Evolutionary conservation across 2,888 invertebrate genomes (phyloP), one percentile per base, ranked within the genome.

Genomic region (Theretra japonica): DNA sequence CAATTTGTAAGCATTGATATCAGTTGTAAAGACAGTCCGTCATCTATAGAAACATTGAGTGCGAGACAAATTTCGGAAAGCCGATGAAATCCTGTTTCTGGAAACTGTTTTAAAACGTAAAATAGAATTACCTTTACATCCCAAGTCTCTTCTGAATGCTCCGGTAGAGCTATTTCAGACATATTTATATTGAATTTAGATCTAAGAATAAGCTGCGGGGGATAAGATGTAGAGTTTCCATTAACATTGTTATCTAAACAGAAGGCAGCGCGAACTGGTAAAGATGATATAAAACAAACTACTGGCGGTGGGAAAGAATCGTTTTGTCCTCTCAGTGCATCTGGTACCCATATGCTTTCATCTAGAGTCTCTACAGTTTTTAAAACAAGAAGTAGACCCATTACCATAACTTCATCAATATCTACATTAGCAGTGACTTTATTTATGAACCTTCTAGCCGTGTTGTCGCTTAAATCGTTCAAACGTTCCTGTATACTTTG

Each of bases 111-210:
- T 74, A 94, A 83, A 74, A 93, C 88, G 75, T 90, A 90, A 83
- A 93, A 93, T n/a, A 94, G 79, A 72, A 94, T 83, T 48, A 93
- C 88, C 85, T 94, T 93, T 0, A 88, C 90, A 84, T 94, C 93
- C 93, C 92, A 93, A 25, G 94, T 94, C 83, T 93, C 92, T 83
- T 94, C 94, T 56, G 87, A 89, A 75, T 85, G 88, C 79, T 93
- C 93, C n/a, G 92, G 89, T 68, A 93, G 81, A 71, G 90, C 86
- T 73, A 94, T 86, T 75, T 94, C 93, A 25, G 89, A 84, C 73
- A 94, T 84, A 81, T 92, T 90, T 21, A 94, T 91, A 77, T 92
- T 91, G 76, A 92, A 94, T 82, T 92, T 94, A 3, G 86, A 83
- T 80, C 92, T 92, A 7, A 94, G 83, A 68, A 92, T 83, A 74